These are phyloP conservation scores for Hyaena hyaena DNA, from an alignment of 2,113 vertebrate species.

Conservation along the genomic window DNA sequence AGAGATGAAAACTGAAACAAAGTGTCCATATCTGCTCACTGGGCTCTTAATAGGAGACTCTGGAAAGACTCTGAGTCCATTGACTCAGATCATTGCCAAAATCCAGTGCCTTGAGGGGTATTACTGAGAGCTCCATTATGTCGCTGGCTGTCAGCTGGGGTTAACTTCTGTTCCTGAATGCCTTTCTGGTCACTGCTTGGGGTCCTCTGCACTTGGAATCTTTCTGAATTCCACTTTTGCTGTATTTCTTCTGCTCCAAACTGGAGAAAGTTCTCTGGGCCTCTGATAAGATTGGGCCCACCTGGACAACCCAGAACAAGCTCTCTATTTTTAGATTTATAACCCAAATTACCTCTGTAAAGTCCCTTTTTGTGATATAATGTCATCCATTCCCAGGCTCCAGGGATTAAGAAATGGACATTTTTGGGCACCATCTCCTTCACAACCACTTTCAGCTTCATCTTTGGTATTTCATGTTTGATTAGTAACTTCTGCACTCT, in stretches of 20 bases:
- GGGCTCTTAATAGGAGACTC: background rate
- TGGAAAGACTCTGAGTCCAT: background rate
- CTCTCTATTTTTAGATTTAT: background rate
- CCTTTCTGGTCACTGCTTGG: background rate
- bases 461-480: background rate
- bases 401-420: background rate
- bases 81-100: background rate
- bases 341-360: background rate
- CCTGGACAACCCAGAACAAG: background rate
- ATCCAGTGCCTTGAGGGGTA: background rate
- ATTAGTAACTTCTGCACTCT: background rate
- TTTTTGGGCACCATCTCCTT: background rate
- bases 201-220: background rate
- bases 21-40: rapidly evolving
- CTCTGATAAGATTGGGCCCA: background rate
- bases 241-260: background rate
- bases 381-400: background rate
- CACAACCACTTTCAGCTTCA: background rate
- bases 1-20: background rate
- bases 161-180: background rate
- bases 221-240: background rate
- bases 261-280: background rate
- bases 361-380: background rate
- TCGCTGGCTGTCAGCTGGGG: background rate
- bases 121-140: background rate